A percentile compares a stretch with the other conserved stretches of the same genome.
These are phyloP conservation scores for Acanthoscelides obtectus DNA, from an alignment of 2,888 invertebrate species.

Conservation along the genomic window DNA sequence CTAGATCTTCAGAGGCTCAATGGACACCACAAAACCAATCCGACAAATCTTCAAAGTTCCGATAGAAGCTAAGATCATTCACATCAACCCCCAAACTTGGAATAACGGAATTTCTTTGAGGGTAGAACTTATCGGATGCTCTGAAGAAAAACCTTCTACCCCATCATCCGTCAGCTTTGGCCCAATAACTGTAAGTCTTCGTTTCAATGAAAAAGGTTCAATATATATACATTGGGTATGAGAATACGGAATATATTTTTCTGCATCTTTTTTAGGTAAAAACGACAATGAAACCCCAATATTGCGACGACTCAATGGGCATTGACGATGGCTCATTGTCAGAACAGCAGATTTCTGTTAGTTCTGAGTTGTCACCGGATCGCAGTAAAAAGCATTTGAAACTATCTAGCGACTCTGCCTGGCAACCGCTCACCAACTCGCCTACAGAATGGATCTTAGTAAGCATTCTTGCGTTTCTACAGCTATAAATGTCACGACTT, in stretches of 20 bases:
- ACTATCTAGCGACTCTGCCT: constrained; percentile 52
- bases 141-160: constrained; percentile 31
- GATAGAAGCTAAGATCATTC: constrained; percentile 68
- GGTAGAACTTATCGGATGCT: constrained; percentile 73
- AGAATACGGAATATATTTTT: no score
- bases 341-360: constrained; percentile 62
- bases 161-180: constrained; percentile 10
- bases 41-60: constrained; percentile 65
- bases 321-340: constrained; percentile 58
- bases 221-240: no score
- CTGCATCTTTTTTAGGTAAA: neutral
- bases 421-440: constrained; percentile 64
- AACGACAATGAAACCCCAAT: constrained; percentile 14
- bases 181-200: constrained; percentile 19
- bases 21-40: constrained; percentile 55
- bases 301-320: constrained; percentile 71
- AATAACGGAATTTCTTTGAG: constrained; percentile 59
- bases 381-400: constrained; percentile 47
- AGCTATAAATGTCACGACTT: neutral
- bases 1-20: constrained; percentile 69
- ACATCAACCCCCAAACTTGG: constrained; percentile 73
- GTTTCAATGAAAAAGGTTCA: no score
- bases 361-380: constrained; percentile 50
- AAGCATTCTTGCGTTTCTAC: constrained; percentile 15
- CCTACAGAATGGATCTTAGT: constrained; percentile 68